Conservation (phyloP, 2,888 invertebrate genomes). For the Philopedon plagiatum region DNA sequence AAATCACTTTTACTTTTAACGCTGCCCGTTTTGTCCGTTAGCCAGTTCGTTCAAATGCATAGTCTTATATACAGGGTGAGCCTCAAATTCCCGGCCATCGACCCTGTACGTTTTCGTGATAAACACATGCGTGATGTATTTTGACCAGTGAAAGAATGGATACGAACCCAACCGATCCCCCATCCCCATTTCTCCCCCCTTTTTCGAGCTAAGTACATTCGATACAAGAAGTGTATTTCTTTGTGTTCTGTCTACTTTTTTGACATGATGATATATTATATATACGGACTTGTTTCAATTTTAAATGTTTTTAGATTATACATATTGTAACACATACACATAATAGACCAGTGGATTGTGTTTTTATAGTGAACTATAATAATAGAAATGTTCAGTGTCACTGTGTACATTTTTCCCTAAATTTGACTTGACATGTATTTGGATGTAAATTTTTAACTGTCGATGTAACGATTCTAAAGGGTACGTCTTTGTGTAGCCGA, state of each 20-base stretch:
- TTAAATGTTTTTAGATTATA: conserved; percentile 48
- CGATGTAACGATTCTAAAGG: conserved; percentile 16
- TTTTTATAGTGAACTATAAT: conserved; percentile 46
- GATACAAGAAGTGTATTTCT: conserved; percentile 9
- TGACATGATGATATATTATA: conserved; percentile 4
- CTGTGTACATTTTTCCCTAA: conserved; percentile 38
- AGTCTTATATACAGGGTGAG: conserved; percentile 13
- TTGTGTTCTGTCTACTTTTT: conserved; percentile 36
- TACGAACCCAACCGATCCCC: conserved; percentile 9
- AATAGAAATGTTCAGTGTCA: conserved; percentile 43
- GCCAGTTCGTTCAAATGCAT: conserved; percentile 24
- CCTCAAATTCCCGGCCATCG: background rate
- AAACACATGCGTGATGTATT: conserved; percentile 17
- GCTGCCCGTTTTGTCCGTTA: conserved; percentile 22
- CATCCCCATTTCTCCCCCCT: background rate
- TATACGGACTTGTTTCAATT: conserved; percentile 43
- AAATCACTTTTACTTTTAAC: conserved; percentile 27
- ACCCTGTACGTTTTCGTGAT: conserved; percentile 26
- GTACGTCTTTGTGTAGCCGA: background rate
- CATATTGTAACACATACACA: conserved; percentile 37
- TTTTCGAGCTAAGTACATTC: conserved; percentile 17
- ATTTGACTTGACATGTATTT: conserved; percentile 28
- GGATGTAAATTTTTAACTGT: conserved; percentile 34
- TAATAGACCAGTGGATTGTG: conserved; percentile 49
- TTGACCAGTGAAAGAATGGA: conserved; percentile 30